Base-by-base conservation (phyloP, 2,797 vertebrate species). In the Gymnoscopelus braueri region DNA sequence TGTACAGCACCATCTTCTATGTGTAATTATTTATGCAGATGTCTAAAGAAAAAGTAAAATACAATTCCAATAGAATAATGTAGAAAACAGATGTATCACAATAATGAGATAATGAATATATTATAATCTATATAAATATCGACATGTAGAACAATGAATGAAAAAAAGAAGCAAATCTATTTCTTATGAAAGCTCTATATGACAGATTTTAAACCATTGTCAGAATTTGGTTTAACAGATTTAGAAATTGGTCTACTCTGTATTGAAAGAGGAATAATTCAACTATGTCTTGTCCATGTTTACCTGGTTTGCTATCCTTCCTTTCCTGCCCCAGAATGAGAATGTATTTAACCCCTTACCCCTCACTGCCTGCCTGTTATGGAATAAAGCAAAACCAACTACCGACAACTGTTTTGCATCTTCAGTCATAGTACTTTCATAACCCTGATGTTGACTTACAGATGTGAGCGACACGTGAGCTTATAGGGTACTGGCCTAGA, bases 1-100 rank as follows among this genome's bases (percentile, higher is more conserved):
- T 94, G 91, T 92, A 92, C 86, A 94, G 92, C 92, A 94, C 92
- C 91, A 87, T 93, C 84, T 87, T 89, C 77, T 89, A 84, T 88
- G 86, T 88, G 86, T 93, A 88, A 90, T 92, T 94, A 93, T 93
- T 91, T 93, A 90, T 92, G 87, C 90, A 91, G 85, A 91, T 93
- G 86, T 93, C 84, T 91, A 81, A 65, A 80, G 63, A 80, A 81
- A 83, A 69, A 84, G 74, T 79, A 78, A 67, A 84, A 66, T 80
- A 44, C 89, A 84, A 84, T 90, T 83, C 85, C 87, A 81, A 88
- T 88, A 91, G 86, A 81, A 76, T 89, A 70, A 77, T 86, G 74
- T 92, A 91, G 87, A 90, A 89, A 88, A 92, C 64, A 83, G 77
- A 61, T 92, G 86, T 92, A 91, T 88, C 82, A 86, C 77, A 80